These are phyloP conservation scores for Callinectes sapidus DNA, from an alignment of 2,888 invertebrate genomes.

Conservation along the genomic window DNA sequence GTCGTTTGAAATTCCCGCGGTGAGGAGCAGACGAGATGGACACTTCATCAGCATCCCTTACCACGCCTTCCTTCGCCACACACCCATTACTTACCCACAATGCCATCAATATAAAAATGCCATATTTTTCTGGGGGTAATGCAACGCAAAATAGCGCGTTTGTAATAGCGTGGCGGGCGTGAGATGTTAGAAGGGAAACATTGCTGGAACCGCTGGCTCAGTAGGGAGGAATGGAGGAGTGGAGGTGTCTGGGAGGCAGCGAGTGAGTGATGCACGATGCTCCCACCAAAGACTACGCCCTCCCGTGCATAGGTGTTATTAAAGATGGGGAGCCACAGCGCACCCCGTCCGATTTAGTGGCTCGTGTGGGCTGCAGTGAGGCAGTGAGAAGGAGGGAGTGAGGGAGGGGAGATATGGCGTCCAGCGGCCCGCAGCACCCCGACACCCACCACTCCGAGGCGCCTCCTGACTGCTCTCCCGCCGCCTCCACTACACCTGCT, in stretches of 20 bases:
- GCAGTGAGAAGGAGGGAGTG: slow-evolving; percentile 59
- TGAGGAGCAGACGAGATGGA: slow-evolving; percentile 13
- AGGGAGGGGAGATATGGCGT: slow-evolving; percentile 61
- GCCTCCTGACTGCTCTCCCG: slow-evolving; percentile 40
- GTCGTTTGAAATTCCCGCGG: neutral
- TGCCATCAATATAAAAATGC: neutral
- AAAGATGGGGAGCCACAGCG: slow-evolving; percentile 51
- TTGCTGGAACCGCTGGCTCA: slow-evolving; percentile 59
- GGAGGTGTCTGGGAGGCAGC: slow-evolving; percentile 51
- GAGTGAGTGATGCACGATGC: slow-evolving; percentile 56
- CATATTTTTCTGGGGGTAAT: neutral
- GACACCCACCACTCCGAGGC: slow-evolving; percentile 51
- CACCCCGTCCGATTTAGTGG: slow-evolving; percentile 54
- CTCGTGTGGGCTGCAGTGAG: slow-evolving; percentile 52
- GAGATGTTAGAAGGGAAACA: slow-evolving; percentile 12
- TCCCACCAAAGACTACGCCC: slow-evolving; percentile 59
- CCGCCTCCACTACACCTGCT: slow-evolving; percentile 28
- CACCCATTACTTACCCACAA: neutral
- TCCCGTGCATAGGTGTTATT: slow-evolving; percentile 50
- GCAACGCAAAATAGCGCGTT: neutral
- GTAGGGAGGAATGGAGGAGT: slow-evolving; percentile 59
- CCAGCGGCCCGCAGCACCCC: slow-evolving; percentile 59
- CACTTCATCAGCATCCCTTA: neutral
- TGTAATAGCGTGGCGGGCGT: neutral
- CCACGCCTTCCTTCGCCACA: neutral